Evolutionary conservation across 1,140 invertebrate species (phyloP), one percentile per base, ranked within the genome.

Genomic region (Chrysomallon squamiferum): DNA sequence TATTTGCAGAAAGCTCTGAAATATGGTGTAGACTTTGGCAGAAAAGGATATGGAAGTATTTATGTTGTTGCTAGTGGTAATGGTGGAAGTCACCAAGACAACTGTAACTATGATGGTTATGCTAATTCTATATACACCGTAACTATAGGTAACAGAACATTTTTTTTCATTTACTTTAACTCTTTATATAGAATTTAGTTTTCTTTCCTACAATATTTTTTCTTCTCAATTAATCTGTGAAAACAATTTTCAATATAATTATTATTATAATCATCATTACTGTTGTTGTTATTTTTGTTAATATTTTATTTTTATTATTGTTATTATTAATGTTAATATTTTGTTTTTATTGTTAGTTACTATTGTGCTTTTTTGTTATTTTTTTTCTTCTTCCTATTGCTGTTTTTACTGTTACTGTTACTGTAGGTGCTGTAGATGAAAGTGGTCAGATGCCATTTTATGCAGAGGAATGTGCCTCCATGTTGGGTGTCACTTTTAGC

Each of bases 81-180:
- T 65, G 85, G 85, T 35, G 85, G 85, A 47, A 67, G 65, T 49
- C 62, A 75, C 49, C 43, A 71, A 30, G 85, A 86, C 70, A 84
- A 86, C 73, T 86, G 85, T 68, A 85, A 85, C 69, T 86, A 78
- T 79, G 85, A 86, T 74, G 85, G 85, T 20, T 86, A 86, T 74
- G 84, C 84, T 4, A 84, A 84, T 64, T 85, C 84, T 7, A 74
- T 85, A 20, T 86, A 83, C 65, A 86, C 84, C 27, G 75, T 86
- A 11, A 86, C 86, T n/a, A 82, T 87, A 57, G 84, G 84, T 81
- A 45, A 67, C 70, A 29, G 52, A 18, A 50, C 13, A 27, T 35
- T 52, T 45, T 63, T 5, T 33, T 33, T 15, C 18, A 20, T 7
- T 62, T 2, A 6, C 9, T 62, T 50, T 30, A 18, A 30, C 15